These are phyloP conservation scores for Esox masquinongy DNA, from an alignment of 2,797 vertebrate species.

Conservation along the genomic window DNA sequence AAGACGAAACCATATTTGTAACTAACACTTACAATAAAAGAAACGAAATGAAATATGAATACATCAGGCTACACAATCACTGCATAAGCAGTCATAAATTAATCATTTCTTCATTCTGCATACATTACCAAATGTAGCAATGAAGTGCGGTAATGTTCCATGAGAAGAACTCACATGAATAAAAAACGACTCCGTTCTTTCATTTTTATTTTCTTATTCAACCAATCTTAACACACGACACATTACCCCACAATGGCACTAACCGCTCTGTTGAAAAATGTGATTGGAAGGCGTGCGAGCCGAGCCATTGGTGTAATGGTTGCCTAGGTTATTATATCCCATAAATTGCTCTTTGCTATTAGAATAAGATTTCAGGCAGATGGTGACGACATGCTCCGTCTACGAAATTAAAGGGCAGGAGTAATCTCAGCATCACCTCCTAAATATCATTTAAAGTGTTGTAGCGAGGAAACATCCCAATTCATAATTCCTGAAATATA, in stretches of 20 bases:
- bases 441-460: conserved; percentile 76
- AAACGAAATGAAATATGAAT: neutral
- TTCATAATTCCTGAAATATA: conserved; percentile 75
- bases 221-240: conserved; percentile 18
- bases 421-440: conserved; percentile 65
- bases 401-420: conserved; percentile 65
- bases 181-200: conserved; percentile 15
- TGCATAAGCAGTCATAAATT: conserved; percentile 3
- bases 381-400: conserved; percentile 43
- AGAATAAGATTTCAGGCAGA: conserved; percentile 46
- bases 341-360: conserved; percentile 49
- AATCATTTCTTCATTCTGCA: conserved; percentile 12
- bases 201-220: conserved; percentile 14
- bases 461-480: conserved; percentile 73
- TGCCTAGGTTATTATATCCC: conserved; percentile 35
- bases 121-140: conserved; percentile 16
- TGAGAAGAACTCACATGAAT: conserved; percentile 17
- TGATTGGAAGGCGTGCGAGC: conserved; percentile 19
- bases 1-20: neutral
- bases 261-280: conserved; percentile 21
- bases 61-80: conserved; percentile 10
- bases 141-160: conserved; percentile 24
- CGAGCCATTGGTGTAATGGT: conserved; percentile 34
- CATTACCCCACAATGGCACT: conserved; percentile 24
- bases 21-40: conserved; percentile 6